Evolutionary conservation across 2,113 vertebrate genomes (phyloP).

Genomic region (Chrysemys picta): DNA sequence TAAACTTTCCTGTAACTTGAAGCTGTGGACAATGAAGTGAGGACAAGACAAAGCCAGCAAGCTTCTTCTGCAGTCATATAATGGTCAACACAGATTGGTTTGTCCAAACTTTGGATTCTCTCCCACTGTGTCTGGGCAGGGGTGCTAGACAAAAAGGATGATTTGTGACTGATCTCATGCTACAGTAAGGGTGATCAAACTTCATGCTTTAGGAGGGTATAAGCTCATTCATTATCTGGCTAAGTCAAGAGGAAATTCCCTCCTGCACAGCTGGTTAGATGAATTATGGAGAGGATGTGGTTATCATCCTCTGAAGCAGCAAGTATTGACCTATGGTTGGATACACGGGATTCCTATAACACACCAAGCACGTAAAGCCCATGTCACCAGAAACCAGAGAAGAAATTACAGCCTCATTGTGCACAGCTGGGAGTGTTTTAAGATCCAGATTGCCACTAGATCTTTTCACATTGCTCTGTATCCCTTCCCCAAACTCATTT

Average conservation of each 20-base stretch:
- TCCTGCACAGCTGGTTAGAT: neutral
- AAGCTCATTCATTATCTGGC: neutral
- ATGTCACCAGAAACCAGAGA: accelerated
- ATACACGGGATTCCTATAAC: neutral
- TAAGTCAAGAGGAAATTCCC: slow-evolving; percentile 21
- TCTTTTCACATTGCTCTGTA: neutral
- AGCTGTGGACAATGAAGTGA: accelerated
- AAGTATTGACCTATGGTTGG: neutral
- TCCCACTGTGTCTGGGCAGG: neutral
- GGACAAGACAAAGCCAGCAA: neutral
- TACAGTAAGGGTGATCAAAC: neutral
- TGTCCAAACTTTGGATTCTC: neutral
- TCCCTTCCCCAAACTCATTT: neutral
- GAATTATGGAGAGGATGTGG: neutral
- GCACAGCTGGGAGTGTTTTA: accelerated
- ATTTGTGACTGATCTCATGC: neutral
- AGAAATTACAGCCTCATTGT: neutral
- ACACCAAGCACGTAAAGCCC: neutral
- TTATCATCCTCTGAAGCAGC: neutral
- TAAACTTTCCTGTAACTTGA: accelerated
- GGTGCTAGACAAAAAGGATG: neutral
- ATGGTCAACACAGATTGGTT: neutral
- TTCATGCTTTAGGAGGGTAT: neutral
- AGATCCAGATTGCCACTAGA: neutral
- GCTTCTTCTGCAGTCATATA: neutral